Evolutionary conservation across 2,888 invertebrate genomes (phyloP).

Genomic region (Arrhopalites spinosus): DNA sequence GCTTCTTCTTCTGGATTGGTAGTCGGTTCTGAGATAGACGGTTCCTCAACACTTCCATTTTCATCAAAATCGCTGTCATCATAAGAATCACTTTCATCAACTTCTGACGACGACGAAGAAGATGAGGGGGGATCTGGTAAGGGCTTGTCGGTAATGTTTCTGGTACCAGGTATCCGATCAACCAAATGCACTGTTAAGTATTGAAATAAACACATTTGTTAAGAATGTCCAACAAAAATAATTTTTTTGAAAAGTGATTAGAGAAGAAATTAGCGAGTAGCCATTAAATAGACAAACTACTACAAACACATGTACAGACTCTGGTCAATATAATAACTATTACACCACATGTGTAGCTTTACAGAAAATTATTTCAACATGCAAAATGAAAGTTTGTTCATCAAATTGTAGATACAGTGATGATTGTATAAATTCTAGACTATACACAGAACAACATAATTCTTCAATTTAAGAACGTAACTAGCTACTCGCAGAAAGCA

Average conservation of each 20-base stretch:
- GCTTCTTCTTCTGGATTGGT: neutral
- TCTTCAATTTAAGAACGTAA: neutral
- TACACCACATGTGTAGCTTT: no score
- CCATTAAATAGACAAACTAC: neutral
- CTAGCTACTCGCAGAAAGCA: neutral
- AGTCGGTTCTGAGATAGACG: neutral
- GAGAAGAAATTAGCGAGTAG: neutral
- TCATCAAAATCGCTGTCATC: conserved; percentile 40
- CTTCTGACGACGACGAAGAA: conserved; percentile 45
- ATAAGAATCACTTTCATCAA: conserved; percentile 16
- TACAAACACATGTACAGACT: no score
- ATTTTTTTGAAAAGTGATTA: no score
- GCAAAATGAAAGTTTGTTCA: no score
- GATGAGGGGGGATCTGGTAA: conserved; percentile 50
- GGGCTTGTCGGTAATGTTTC: conserved; percentile 39
- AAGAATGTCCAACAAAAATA: no score
- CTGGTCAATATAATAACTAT: no score
- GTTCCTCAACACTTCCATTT: conserved; percentile 27
- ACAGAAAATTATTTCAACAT: no score
- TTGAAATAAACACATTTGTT: no score
- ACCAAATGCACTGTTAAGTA: conserved; percentile 1
- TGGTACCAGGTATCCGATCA: neutral
- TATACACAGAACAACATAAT: no score
- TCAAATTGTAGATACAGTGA: no score
- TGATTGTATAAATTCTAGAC: no score